phyloP scores from a whole-genome alignment of 2,113 vertebrate species.

The Sebastes schlegelii region DNA sequence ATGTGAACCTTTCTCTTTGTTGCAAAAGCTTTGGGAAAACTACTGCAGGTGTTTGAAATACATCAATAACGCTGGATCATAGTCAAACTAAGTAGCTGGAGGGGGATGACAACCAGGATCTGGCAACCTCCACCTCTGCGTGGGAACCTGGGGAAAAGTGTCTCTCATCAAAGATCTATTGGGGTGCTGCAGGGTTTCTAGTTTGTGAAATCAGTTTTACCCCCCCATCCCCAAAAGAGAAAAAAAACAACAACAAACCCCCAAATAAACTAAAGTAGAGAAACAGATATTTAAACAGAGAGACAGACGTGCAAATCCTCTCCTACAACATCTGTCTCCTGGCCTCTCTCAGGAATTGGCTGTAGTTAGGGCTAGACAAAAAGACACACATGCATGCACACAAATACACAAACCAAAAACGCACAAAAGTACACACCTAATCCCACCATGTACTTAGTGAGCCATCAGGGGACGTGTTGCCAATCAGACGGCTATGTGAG shows the following conservation, averaged over 20 bases:
- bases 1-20: conserved; percentile 54
- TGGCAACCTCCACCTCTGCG: conserved; percentile 59
- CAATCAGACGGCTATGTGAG: conserved; percentile 78
- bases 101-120: conserved; percentile 69
- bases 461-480: conserved; percentile 73
- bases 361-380: conserved; percentile 57
- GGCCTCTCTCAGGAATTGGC: conserved; percentile 75
- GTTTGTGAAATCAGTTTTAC: conserved; percentile 60
- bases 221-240: conserved; percentile 26
- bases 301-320: conserved; percentile 67
- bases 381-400: conserved; percentile 52
- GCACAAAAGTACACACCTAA: conserved; percentile 74
- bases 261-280: conserved; percentile 64
- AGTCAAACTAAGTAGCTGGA: conserved; percentile 72
- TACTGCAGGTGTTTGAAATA: conserved; percentile 71
- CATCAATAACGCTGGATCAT: conserved; percentile 71
- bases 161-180: conserved; percentile 66
- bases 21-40: conserved; percentile 63
- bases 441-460: conserved; percentile 76
- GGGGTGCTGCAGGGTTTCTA: conserved; percentile 59
- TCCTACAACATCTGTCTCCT: conserved; percentile 78
- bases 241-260: conserved; percentile 10
- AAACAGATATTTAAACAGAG: conserved; percentile 68
- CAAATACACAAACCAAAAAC: conserved; percentile 50
- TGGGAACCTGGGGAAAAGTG: conserved; percentile 66